Evolutionary conservation across 2,888 invertebrate species (phyloP).

Genomic region (Acanthosepion esculentum): DNA sequence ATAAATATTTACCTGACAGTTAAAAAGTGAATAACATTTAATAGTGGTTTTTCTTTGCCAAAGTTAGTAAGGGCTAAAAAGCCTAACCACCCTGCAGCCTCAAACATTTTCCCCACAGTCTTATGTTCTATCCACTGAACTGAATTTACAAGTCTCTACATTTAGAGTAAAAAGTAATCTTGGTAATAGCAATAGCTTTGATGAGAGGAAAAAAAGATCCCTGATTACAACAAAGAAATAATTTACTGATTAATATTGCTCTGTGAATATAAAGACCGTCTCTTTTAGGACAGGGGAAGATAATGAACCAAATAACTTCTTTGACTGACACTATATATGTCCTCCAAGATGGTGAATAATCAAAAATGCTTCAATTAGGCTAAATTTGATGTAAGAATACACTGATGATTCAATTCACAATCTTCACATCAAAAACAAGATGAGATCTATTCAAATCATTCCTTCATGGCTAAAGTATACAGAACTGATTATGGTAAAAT

Average conservation of each 20-base stretch:
- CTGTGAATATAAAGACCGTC: background rate
- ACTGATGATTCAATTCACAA: background rate
- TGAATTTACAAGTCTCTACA: background rate
- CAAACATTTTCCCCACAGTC: background rate
- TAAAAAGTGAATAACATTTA: too few species aligned
- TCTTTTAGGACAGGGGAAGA: background rate
- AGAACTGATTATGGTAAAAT: background rate
- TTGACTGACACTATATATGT: background rate
- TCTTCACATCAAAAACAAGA: background rate
- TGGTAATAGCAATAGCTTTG: background rate
- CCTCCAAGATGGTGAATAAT: background rate
- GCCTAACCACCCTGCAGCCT: background rate
- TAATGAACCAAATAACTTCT: background rate
- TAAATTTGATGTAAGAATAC: slow-evolving; percentile 8
- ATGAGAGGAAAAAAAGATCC: background rate
- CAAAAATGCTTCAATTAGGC: background rate
- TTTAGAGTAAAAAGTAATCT: background rate
- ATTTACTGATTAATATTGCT: background rate
- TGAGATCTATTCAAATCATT: background rate
- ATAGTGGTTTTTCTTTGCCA: background rate
- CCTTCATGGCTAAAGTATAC: background rate
- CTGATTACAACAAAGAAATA: slow-evolving; percentile 22
- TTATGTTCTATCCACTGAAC: background rate
- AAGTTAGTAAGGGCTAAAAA: background rate
- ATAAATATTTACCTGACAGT: too few species aligned